Base-by-base conservation (phyloP, 1,140 invertebrate species). In the Maconellicoccus hirsutus region DNA sequence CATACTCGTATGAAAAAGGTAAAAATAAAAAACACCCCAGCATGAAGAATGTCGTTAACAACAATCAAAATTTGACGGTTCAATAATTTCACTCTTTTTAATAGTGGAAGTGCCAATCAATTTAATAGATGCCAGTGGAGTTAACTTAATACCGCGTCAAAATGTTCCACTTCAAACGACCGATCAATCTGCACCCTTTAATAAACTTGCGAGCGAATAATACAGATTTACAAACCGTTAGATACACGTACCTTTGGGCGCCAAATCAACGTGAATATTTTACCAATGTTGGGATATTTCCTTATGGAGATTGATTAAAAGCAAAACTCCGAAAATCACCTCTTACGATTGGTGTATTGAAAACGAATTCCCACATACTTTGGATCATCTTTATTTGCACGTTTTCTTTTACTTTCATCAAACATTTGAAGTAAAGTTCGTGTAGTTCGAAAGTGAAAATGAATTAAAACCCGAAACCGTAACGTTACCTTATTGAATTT, bases 91-190 rank as follows among this genome's bases (percentile, higher is more conserved):
- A 16, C n/a, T 52, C 42, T 52, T 52, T 52, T 52, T 52, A 52
- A 52, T 52, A 52, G 42, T 52, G 6, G n/a, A 52, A 8, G 42
- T 52, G 42, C 42, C 42, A 52, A 52, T 52, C 42, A 52, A 52
- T 52, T 52, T 52, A 52, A 52, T 52, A 19, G 42, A 52, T 52
- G 42, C 42, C 42, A 52, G n/a, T 52, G n/a, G 2, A 52, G 42
- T 52, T 52, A 52, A 52, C 42, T 52, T 52, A 52, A 52, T 52
- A 16, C 42, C 42, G n/a, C 42, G 42, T 52, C 42, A 52, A 52
- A 52, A 52, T 52, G n/a, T 52, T 52, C 16, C 42, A 19, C 42
- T 52, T 14, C 42, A 19, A 52, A 52, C 42, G 12, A 52, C 42
- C 42, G 42, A 52, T 52, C 42, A 52, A 52, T 52, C 42, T 52